phyloP scores from a whole-genome alignment of 2,113 vertebrate genomes.

The Eidolon helvum region DNA sequence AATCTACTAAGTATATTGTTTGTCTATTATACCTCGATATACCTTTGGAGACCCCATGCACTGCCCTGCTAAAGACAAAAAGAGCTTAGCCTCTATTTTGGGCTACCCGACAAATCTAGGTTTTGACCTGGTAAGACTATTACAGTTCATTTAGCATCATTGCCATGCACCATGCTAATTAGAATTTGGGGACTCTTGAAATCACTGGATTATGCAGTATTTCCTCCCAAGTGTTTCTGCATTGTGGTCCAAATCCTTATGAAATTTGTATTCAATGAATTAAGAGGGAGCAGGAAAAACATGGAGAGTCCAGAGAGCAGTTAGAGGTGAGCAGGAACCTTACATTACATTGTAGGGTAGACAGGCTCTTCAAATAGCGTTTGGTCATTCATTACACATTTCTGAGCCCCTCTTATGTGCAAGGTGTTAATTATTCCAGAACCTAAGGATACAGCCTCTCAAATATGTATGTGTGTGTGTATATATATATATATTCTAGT shows the following conservation, averaged over 20 bases:
- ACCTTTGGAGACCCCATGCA: slow-evolving; percentile 36
- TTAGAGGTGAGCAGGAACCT: not conserved
- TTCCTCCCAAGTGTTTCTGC: slow-evolving; percentile 49
- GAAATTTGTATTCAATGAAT: slow-evolving; percentile 41
- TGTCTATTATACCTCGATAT: slow-evolving; percentile 60
- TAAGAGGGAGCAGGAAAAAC: not conserved
- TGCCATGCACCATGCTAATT: slow-evolving; percentile 44
- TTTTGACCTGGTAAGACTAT: slow-evolving; percentile 68
- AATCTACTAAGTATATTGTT: slow-evolving; percentile 50
- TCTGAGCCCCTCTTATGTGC: not conserved
- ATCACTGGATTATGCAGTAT: slow-evolving; percentile 54
- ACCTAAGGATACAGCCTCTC: not conserved
- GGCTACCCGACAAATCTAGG: slow-evolving; percentile 68
- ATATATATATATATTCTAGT: not conserved
- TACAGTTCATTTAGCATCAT: slow-evolving; percentile 64
- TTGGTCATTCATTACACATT: not conserved
- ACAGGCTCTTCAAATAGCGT: not conserved
- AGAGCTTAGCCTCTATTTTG: slow-evolving; percentile 57
- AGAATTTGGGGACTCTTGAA: slow-evolving; percentile 65
- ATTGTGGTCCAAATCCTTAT: slow-evolving; percentile 54
- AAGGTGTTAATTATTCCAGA: slow-evolving; percentile 1
- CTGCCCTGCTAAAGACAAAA: slow-evolving; percentile 18
- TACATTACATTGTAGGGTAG: not conserved
- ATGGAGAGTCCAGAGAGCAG: not conserved
- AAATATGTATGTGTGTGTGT: too few relatives aligned